phyloP scores from a whole-genome alignment of 2,888 invertebrate genomes.

The Bursaphelenchus okinawaensis region DNA sequence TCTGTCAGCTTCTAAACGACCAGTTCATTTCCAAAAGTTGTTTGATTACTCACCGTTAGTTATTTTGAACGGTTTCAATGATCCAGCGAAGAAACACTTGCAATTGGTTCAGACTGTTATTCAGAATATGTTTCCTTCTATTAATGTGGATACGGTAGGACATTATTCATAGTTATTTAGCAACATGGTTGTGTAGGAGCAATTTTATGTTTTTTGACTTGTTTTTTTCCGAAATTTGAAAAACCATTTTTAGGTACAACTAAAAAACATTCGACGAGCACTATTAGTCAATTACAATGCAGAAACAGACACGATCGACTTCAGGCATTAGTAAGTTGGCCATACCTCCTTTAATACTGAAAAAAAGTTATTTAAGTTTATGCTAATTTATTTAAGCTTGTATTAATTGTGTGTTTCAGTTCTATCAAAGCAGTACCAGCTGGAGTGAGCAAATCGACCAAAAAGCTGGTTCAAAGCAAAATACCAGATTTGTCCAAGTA shows the following conservation, averaged over 20 bases:
- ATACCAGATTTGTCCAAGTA: slow-evolving; percentile 81
- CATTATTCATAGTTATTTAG: slow-evolving; percentile 52
- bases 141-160: slow-evolving; percentile 84
- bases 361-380: no score
- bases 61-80: slow-evolving; percentile 63
- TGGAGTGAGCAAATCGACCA: slow-evolving; percentile 81
- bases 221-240: slow-evolving; percentile 11
- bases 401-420: slow-evolving; percentile 53
- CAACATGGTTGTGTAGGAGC: no score
- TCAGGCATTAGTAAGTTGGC: slow-evolving; percentile 78
- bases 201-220: slow-evolving; percentile 2
- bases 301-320: slow-evolving; percentile 76
- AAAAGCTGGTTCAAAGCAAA: slow-evolving; percentile 75
- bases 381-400: slow-evolving; percentile 5
- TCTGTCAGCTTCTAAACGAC: slow-evolving; percentile 76
- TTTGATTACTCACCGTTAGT: slow-evolving; percentile 84
- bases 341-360: no score
- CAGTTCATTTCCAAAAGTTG: slow-evolving; percentile 64
- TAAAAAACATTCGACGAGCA: slow-evolving; percentile 79
- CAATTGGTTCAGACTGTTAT: slow-evolving; percentile 90
- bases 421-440: slow-evolving; percentile 85
- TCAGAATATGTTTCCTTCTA: slow-evolving; percentile 96
- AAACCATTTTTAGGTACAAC: slow-evolving; percentile 68
- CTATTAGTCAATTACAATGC: slow-evolving; percentile 84
- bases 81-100: slow-evolving; percentile 66